Evolutionary conservation across 2,888 invertebrate species (phyloP), one percentile per base, ranked within the genome.

Genomic region (Tipula helvola): DNA sequence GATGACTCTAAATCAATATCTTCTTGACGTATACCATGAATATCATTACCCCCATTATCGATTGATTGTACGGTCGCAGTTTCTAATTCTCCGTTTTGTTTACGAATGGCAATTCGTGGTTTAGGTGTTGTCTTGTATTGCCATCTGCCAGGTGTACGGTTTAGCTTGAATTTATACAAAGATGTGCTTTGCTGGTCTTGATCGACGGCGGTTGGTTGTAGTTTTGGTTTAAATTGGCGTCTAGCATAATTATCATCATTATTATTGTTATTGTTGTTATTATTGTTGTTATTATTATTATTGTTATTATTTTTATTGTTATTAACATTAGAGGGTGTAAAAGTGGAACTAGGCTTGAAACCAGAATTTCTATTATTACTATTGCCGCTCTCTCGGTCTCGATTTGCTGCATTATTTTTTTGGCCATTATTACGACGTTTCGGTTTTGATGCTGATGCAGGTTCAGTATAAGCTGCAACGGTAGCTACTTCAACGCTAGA

Each of bases 81-180:
- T 88, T 91, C 90, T 36, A 92, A 92, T 87, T 93, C 93, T 87
- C 93, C 93, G 88, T 92, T 93, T 89, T 94, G 93, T 90, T 96
- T 96, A 86, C 96, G 93, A 88, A 97, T 97, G 86, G 94, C 94
- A 8, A 97, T 95, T 90, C 96, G 94, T 3, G 97, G 97, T 90
- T 97, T 97, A 0, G 97, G 95, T 36, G 97, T 96, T 10, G 97
- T 96, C 92, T 97, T 97, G 91, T 97, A 97, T 89, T 97, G 96
- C 97, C 97, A 97, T 88, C 97, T 94, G 86, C 97, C 97, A 86
- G 95, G 96, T 13, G 96, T 93, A 85, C 97, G 93, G 89, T 96
- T 96, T 83, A 97, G 92, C 90, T 97, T 97, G 89, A 96, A 95
- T 91, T 96, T 96, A 90, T 96, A 96, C 87, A 96, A 92, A 88